phyloP scores from a whole-genome alignment of 2,888 invertebrate species.

The Sepioteuthis lessoniana region DNA sequence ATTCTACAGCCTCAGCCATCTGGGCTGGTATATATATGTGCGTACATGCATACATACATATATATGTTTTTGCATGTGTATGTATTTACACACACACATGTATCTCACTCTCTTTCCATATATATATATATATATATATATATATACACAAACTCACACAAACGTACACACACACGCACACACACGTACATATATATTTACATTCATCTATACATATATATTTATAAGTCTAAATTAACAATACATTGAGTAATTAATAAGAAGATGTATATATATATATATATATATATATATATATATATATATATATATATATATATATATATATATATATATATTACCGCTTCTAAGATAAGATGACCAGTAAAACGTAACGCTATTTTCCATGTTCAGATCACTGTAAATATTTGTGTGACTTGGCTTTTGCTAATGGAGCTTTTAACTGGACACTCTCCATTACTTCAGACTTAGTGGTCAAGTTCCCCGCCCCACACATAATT shows the following conservation, averaged over 20 bases:
- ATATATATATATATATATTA: not conserved
- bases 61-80: not conserved
- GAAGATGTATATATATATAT: too few relatives aligned
- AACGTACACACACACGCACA: not conserved
- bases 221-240: too few relatives aligned
- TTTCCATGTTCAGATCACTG: constrained; percentile 17
- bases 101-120: too few relatives aligned
- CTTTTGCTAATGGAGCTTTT: not conserved
- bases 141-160: rapidly evolving
- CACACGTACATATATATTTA: not conserved
- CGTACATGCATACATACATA: not conserved
- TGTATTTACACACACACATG: not conserved
- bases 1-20: too few relatives aligned
- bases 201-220: too few relatives aligned
- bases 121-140: not conserved
- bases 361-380: not conserved
- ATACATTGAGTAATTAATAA: too few relatives aligned
- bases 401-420: not conserved
- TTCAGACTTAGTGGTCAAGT: not conserved
- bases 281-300: not conserved
- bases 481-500: not conserved
- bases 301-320: not conserved
- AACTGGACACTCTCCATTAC: constrained; percentile 8
- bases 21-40: not conserved
- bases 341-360: constrained; percentile 16